Conservation (phyloP, 2,888 invertebrate species). For the Stomorhina lunata region DNA sequence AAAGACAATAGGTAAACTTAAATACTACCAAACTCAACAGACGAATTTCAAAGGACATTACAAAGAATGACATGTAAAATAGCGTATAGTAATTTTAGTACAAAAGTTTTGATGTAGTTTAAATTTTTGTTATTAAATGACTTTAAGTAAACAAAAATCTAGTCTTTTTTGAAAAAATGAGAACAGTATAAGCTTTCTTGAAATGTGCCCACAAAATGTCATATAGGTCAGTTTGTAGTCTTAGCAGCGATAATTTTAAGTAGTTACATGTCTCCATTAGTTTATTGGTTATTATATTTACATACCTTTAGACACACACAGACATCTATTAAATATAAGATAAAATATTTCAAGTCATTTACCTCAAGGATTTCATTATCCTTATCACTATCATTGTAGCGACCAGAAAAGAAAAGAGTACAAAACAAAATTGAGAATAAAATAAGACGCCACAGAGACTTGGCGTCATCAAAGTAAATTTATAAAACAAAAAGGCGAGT, state of each 20-base stretch:
- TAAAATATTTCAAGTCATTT: constrained; percentile 72
- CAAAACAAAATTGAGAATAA: constrained; percentile 56
- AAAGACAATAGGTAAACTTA: constrained; percentile 40
- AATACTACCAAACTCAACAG: not conserved
- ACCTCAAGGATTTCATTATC: constrained; percentile 78
- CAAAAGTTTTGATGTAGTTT: too few relatives aligned
- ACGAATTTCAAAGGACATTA: not conserved
- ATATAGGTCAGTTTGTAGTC: too few relatives aligned
- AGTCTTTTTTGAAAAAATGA: too few relatives aligned
- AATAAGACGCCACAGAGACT: constrained; percentile 70
- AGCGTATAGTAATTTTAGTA: too few relatives aligned
- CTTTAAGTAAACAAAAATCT: too few relatives aligned
- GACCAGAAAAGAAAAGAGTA: not conserved
- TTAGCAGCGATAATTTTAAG: too few relatives aligned
- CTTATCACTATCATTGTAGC: constrained; percentile 70
- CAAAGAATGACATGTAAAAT: too few relatives aligned
- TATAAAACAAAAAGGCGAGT: constrained; percentile 56
- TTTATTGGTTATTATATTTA: constrained; percentile 58
- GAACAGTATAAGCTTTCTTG: too few relatives aligned
- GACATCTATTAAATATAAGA: not conserved
- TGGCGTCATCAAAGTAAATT: constrained; percentile 64
- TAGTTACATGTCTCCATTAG: constrained; percentile 28
- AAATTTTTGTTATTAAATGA: too few relatives aligned
- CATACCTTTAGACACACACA: constrained; percentile 69
- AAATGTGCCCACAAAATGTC: too few relatives aligned